Evolutionary conservation across 1,140 invertebrate genomes (phyloP).

Genomic region (Mercenaria mercenaria): DNA sequence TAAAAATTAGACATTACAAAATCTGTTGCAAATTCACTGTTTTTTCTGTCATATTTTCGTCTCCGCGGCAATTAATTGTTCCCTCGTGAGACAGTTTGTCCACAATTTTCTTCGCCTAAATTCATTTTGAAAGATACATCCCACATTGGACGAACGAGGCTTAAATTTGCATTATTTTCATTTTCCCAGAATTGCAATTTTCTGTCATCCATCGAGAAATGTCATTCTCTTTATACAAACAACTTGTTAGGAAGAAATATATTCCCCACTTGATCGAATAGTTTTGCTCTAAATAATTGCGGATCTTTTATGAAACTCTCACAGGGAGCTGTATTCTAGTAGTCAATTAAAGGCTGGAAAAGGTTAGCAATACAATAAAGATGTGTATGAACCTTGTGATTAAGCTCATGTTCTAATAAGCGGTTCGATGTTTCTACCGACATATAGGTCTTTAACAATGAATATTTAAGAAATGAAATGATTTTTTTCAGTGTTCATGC

Average conservation of each 20-base stretch:
- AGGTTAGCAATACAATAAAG: no score
- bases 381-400: no score
- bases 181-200: constrained; percentile 63
- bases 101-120: constrained; percentile 51
- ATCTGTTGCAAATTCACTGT: no score
- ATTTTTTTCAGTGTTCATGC: no score
- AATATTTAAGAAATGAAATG: no score
- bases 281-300: constrained; percentile 49
- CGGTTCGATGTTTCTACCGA: no score
- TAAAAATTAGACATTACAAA: no score
- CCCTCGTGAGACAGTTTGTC: neutral
- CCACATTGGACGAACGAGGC: constrained; percentile 29
- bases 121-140: constrained; percentile 54
- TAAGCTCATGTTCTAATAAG: no score
- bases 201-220: constrained; percentile 48
- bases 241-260: constrained; percentile 59
- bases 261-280: constrained; percentile 46
- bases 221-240: constrained; percentile 63
- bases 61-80: neutral
- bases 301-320: constrained; percentile 22
- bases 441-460: no score
- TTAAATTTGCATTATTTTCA: constrained; percentile 67
- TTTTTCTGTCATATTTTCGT: constrained; percentile 18
- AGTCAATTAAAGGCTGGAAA: no score
- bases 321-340: neutral